Evolutionary conservation across 2,113 vertebrate genomes (phyloP).

Genomic region (Tinamus guttatus): DNA sequence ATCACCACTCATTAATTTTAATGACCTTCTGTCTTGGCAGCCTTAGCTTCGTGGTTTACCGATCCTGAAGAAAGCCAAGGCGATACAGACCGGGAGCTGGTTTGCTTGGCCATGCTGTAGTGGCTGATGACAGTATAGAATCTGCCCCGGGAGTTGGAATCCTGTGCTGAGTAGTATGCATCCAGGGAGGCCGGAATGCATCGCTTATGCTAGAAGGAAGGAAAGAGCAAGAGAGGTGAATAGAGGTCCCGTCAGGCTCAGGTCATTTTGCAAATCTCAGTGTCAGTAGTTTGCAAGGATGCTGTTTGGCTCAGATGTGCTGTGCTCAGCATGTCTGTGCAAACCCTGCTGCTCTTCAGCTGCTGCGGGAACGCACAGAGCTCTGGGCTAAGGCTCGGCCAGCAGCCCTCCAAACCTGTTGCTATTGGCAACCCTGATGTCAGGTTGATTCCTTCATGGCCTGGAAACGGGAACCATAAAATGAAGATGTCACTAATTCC

Average conservation of each 20-base stretch:
- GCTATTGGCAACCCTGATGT: not conserved
- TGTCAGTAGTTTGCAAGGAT: not conserved
- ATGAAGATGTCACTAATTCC: not conserved
- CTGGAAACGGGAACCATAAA: not conserved
- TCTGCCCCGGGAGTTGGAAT: constrained; percentile 92
- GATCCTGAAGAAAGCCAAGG: constrained; percentile 92
- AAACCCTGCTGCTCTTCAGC: not conserved
- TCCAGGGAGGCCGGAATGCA: constrained; percentile 97
- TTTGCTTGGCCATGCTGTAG: constrained; percentile 99
- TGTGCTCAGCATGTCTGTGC: not conserved
- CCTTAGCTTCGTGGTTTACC: constrained; percentile 88
- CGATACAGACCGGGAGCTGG: constrained; percentile 92
- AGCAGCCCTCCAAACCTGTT: not conserved
- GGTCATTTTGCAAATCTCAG: not conserved
- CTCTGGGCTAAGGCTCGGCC: not conserved
- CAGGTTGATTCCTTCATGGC: not conserved
- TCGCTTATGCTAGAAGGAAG: constrained; percentile 89
- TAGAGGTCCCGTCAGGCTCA: not conserved
- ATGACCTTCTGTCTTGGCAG: constrained; percentile 88
- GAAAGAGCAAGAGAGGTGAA: not conserved
- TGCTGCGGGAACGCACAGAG: not conserved
- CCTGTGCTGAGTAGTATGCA: constrained; percentile 95
- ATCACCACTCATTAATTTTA: constrained; percentile 71
- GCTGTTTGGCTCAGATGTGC: not conserved
- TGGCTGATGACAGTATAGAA: constrained; percentile 99